Evolutionary conservation across 2,888 invertebrate species (phyloP), one percentile per base, ranked within the genome.

Genomic region (Amphimallon solstitiale): DNA sequence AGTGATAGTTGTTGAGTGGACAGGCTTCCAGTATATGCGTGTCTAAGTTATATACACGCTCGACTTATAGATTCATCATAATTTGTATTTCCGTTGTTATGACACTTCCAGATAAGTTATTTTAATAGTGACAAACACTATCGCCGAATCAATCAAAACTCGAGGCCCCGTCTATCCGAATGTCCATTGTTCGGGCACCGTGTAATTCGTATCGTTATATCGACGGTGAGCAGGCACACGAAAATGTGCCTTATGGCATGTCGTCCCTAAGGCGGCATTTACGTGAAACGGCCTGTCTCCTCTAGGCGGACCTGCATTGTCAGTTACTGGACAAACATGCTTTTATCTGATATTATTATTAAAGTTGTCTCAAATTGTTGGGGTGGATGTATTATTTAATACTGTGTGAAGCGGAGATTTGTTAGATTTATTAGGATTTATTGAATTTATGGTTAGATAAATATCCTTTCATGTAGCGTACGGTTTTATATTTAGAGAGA

Each of bases 101-200:
- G 76, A 76, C 76, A 75, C 72, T 69, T 70, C 66, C 66, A 72
- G 74, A 59, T 59, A 59, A 59, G 56, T 59, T 43, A 73, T 75
- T 76, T 76, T 74, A 73, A 75, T 75, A 71, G 73, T 74, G 72
- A 76, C 75, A 74, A 73, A 72, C 75, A 70, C 68, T 75, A 74
- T 75, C 75, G 54, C 19, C 54, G 67, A 60, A 61, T 65, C 66
- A 60, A 59, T 59, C 56, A 43, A 59, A 59, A 43, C 56, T 45
- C 43, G 29, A 23, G 43, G 29, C 29, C 12, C 43, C 23, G 43
- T 23, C 15, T 43, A 43, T 43, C 56, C 43, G 56, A 43, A 59
- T 43, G 56, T 59, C 56, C 56, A 59, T 59, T 59, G 56, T 59
- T 59, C 56, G 19, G 29, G 56, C 29, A 34, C 65, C 69, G 63